These are phyloP conservation scores for Capromys pilorides DNA, from an alignment of 2,797 vertebrate species.

Conservation along the genomic window DNA sequence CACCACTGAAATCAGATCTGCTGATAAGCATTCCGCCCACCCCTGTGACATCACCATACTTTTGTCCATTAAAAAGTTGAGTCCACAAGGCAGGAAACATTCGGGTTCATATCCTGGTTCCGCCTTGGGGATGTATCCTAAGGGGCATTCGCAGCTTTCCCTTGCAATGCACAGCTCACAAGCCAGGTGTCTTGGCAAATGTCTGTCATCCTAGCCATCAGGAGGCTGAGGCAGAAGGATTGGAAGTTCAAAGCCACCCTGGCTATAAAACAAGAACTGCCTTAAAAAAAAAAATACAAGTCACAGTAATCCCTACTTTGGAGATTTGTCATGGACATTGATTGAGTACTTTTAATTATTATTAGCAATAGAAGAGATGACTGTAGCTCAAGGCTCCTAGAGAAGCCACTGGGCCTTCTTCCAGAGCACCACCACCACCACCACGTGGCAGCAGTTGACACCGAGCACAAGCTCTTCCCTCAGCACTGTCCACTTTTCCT, in stretches of 20 bases:
- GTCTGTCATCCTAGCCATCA: background rate
- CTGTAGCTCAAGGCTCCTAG: background rate
- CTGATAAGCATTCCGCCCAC: background rate
- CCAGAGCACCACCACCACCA: background rate
- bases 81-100: conserved; percentile 26
- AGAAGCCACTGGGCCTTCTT: background rate
- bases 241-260: background rate
- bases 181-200: background rate
- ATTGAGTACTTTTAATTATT: background rate
- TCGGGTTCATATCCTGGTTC: conserved; percentile 19
- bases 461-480: background rate
- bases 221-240: background rate
- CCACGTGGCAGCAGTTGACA: background rate
- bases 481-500: background rate
- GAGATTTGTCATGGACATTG: background rate
- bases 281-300: background rate
- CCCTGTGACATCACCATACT: background rate
- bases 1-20: background rate
- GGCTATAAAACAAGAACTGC: background rate
- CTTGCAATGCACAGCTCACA: background rate
- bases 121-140: background rate
- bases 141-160: background rate
- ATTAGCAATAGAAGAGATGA: background rate
- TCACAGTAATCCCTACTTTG: background rate
- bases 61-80: conserved; percentile 18